These are phyloP conservation scores for Zaprionus obscuricornis DNA, from an alignment of 2,888 invertebrate species.

Conservation along the genomic window DNA sequence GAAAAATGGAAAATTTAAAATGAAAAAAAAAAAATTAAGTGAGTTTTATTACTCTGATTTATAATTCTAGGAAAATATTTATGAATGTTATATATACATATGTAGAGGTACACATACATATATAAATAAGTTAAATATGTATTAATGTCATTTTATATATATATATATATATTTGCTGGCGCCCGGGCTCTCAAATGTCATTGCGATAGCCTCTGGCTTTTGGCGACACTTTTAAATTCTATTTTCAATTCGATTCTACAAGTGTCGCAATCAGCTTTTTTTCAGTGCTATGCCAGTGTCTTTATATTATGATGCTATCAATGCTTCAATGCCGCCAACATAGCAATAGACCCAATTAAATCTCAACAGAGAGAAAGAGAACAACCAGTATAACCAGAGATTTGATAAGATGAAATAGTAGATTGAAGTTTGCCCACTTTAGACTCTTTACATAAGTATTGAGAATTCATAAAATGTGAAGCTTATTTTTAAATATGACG, in stretches of 20 bases:
- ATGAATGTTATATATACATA: no score
- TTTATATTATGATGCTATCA: no score
- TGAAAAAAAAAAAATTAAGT: no score
- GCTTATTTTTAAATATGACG: constrained; percentile 28
- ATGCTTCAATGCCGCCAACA: constrained; percentile 73
- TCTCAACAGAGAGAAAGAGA: constrained; percentile 2
- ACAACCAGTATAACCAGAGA: constrained; percentile 4
- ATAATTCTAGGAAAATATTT: no score
- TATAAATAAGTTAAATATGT: no score
- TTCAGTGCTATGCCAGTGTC: constrained; percentile 5
- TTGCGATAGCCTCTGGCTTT: constrained; percentile 65
- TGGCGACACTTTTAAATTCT: constrained; percentile 59
- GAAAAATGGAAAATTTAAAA: no score
- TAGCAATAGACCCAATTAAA: constrained; percentile 77
- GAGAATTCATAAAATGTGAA: constrained; percentile 19
- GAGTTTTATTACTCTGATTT: no score
- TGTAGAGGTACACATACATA: no score
- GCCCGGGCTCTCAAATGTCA: constrained; percentile 58
- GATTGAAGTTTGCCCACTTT: no score
- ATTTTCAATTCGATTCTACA: constrained; percentile 54
- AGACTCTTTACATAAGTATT: no score
- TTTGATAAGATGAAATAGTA: constrained; percentile 69
- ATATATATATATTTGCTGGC: not conserved
- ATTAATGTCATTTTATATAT: constrained; percentile 1
- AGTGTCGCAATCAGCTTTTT: constrained; percentile 65